These are phyloP conservation scores for Ctenicera cuprea DNA, from an alignment of 2,888 invertebrate species.

Conservation along the genomic window DNA sequence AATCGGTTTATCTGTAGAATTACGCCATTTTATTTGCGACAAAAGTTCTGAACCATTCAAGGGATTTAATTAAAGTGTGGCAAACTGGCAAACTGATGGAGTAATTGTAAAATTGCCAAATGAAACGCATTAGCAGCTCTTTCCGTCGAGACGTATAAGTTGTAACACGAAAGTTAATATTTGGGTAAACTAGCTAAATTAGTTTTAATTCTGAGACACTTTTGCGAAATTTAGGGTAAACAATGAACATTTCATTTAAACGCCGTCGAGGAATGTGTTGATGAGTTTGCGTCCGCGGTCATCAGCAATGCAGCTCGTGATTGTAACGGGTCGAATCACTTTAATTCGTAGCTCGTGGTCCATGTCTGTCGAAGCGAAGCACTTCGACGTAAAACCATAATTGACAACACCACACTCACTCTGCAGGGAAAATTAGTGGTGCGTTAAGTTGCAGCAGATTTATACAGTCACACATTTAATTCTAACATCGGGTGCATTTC, in stretches of 20 bases:
- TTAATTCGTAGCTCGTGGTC: conserved; percentile 60
- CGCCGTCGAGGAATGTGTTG: conserved; percentile 52
- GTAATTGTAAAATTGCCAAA: no score
- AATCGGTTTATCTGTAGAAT: no score
- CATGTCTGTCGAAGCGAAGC: conserved; percentile 61
- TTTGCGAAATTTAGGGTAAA: conserved; percentile 34
- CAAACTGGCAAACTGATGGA: no score
- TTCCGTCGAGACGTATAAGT: not conserved
- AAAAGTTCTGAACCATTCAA: no score
- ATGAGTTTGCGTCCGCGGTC: conserved; percentile 53
- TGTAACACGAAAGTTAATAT: not conserved
- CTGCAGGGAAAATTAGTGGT: conserved; percentile 65
- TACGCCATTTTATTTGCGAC: no score
- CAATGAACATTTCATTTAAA: conserved; percentile 38
- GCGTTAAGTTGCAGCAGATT: conserved; percentile 65
- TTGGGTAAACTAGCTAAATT: conserved; percentile 11
- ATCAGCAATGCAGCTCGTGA: conserved; percentile 56
- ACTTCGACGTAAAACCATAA: conserved; percentile 63
- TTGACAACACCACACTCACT: conserved; percentile 65
- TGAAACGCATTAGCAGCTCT: no score
- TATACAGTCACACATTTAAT: conserved; percentile 59
- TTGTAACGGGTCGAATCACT: conserved; percentile 62
- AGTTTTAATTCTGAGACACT: conserved; percentile 18
- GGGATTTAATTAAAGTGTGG: no score
- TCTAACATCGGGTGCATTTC: conserved; percentile 46